phyloP scores from a whole-genome alignment of 2,113 vertebrate species.

The Pterocles burchelli region DNA sequence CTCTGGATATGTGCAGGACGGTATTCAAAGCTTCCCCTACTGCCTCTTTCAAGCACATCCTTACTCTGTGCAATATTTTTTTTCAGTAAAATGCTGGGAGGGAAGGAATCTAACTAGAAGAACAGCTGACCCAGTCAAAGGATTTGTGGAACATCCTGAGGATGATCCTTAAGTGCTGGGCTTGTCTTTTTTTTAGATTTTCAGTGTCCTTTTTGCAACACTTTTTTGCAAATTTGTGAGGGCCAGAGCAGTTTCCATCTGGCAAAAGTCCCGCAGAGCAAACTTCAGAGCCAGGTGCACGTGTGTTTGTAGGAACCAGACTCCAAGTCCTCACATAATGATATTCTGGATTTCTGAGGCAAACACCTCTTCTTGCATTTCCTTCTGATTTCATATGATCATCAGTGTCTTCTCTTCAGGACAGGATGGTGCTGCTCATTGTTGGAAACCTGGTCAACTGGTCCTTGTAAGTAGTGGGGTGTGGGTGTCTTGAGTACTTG shows the following conservation, averaged over 20 bases:
- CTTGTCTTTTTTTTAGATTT: not conserved
- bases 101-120: not conserved
- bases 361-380: not conserved
- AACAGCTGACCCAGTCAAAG: not conserved
- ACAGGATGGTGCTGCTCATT: conserved; percentile 83
- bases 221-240: not conserved
- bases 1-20: not conserved
- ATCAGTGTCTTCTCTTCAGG: conserved; percentile 64
- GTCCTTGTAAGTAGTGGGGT: conserved; percentile 79
- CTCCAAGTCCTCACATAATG: not conserved
- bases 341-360: not conserved
- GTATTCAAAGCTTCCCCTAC: not conserved
- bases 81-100: not conserved
- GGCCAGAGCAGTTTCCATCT: not conserved
- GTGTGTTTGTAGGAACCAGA: not conserved
- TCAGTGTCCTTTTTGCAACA: not conserved
- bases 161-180: not conserved
- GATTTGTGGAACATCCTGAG: not conserved
- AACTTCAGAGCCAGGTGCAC: not conserved
- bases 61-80: not conserved
- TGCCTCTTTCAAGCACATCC: not conserved
- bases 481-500: not conserved
- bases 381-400: not conserved
- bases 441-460: conserved; percentile 83
- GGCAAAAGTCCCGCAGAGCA: not conserved